Base-by-base conservation (phyloP, 2,888 invertebrate genomes). In the Chrysopilus asiliformis region DNA sequence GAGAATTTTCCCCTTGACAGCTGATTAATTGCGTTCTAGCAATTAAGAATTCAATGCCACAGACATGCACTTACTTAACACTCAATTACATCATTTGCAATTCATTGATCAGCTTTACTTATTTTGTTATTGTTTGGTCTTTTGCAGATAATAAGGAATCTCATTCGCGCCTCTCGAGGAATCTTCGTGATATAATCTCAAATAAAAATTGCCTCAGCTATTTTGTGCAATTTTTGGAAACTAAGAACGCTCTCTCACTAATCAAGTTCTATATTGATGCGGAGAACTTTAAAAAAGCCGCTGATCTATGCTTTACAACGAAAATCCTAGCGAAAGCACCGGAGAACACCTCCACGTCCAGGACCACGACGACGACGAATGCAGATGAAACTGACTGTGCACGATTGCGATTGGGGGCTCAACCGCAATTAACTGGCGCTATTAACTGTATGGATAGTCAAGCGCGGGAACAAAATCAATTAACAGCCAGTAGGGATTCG, bases 141-240 rank as follows among this genome's bases (percentile, higher is more conserved):
- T n/a, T n/a, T n/a, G n/a, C 44, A 58, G 58, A 54, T 40, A 48
- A 54, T 32, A 55, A 56, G 32, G 49, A 53, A 43, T 53, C 52
- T 39, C 50, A 52, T 25, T 61, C 61, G 1, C 71, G 76, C 39
- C 65, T 90, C 35, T 80, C 83, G 4, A 75, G 83, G 64, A 78
- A 73, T 34, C 66, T 91, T 41, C 64, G 69, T 40, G 81, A 89
- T 51, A 75, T 86, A 45, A 67, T 93, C 12, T 63, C 70, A 17
- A 85, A 87, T 59, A 81, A 81, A 55, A 76, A 76, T 55, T 83
- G 83, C 38, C 66, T 90, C 17, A 77, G 78, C 31, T 84, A 85
- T 60, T 85, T 91, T 57, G 72, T 86, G 37, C 84, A 87, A 52
- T 93, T 76, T 60, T 74, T 93, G 73, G 85, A 89, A 52, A 68